Evolutionary conservation across 2,113 vertebrate species (phyloP), one percentile per base, ranked within the genome.

Genomic region (Oceanodroma tethys): DNA sequence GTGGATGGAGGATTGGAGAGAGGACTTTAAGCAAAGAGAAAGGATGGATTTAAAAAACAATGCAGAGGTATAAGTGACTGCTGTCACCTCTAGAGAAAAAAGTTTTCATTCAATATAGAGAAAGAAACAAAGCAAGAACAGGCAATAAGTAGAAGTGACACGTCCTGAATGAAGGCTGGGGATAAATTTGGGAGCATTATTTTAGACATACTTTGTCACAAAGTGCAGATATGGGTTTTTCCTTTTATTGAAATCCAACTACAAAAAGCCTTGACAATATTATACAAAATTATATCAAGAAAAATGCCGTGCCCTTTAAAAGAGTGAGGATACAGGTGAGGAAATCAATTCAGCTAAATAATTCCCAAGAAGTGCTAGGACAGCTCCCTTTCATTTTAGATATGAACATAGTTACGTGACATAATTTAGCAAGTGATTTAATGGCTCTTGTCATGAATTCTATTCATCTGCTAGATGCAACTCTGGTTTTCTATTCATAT

Each of bases 391-490:
- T 95, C 81, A 83, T 73, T 92, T 85, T 75, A 94, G 56, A 55
- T 73, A 88, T 17, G 59, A 91, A 85, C 38, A 42, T 13, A 81
- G 52, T 86, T 94, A 86, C 5, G 20, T 68, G 86, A 86, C 52
- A 90, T 26, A 66, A 90, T 65, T 90, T 93, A 91, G 74, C 62
- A 94, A 91, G 84, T 55, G 66, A 95, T 94, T 94, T 95, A 96
- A 93, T 73, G 71, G 71, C 26, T 86, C 65, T 89, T 88, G 71
- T 80, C 74, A 94, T 76, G 58, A 91, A 93, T 52, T 50, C 43
- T 94, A 73, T 96, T 95, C 71, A 94, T 76, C 81, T 81, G 42
- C 45, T 85, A 73, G 32, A 88, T 82, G 63, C 53, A 91, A 30
- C 58, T 84, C 66, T 58, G 29, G 26, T 82, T 95, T 87, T 71